phyloP scores from a whole-genome alignment of 2,888 invertebrate species.

The Cataglyphis rosenhaueri region DNA sequence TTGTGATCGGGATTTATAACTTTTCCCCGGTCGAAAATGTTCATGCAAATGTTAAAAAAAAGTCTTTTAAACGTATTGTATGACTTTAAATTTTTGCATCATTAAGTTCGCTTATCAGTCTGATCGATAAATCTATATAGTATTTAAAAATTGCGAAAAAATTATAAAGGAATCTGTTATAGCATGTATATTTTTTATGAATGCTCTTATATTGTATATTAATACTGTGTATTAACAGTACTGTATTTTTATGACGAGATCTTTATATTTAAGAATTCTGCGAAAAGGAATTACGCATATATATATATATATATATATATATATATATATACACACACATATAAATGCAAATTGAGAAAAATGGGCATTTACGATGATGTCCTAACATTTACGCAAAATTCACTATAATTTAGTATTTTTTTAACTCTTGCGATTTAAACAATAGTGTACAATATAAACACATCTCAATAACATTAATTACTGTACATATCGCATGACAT shows the following conservation, averaged over 20 bases:
- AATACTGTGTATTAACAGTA: slow-evolving; percentile 2
- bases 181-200: neutral
- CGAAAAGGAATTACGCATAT: neutral
- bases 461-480: slow-evolving; percentile 8
- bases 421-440: slow-evolving; percentile 10
- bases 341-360: slow-evolving; percentile 2
- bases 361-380: neutral
- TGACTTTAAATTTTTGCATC: neutral
- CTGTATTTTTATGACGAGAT: neutral
- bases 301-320: too few species aligned
- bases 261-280: neutral
- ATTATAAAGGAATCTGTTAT: neutral
- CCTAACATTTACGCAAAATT: neutral
- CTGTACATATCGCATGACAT: neutral
- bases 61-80: neutral
- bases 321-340: neutral
- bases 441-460: neutral
- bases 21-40: neutral
- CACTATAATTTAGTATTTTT: slow-evolving; percentile 9
- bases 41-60: neutral
- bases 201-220: neutral
- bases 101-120: neutral
- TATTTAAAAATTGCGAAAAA: neutral
- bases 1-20: neutral
- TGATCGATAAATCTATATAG: neutral